Evolutionary conservation across 2,113 vertebrate genomes (phyloP), one percentile per base, ranked within the genome.

Genomic region (Dunckerocampus dactyliophorus): DNA sequence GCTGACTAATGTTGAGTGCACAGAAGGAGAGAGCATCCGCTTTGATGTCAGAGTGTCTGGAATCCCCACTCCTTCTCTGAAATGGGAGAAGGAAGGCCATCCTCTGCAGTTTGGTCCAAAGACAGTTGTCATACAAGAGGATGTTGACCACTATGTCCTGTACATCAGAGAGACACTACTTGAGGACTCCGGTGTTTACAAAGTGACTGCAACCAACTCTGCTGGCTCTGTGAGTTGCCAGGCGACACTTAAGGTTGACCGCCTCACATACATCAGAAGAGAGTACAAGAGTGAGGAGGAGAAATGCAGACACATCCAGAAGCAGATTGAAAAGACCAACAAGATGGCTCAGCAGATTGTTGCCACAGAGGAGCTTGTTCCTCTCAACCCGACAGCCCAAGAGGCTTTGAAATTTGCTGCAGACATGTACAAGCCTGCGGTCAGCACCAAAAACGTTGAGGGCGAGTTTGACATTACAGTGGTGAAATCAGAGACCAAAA

Each of bases 41-140:
- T 98, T 99, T 80, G 95, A 99, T 67, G 92, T 98, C 71, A 92
- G 94, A 71, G 93, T 99, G 60, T 95, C 94, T 71, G 97, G 96
- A 76, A 91, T 92, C 60, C 95, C 96, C 31, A 48, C 69, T 56
- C 90, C 90, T 62, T 88, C 83, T 0, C 55, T 98, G 59, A 93
- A 92, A 81, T 99, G 97, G 97, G 94, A 97, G 83, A 99, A 99
- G 85, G 94, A 99, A 48, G 92, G 94, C 34, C 90, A 92, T 6
- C 88, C 90, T 48, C 83, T 99, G n/a, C 84, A 93, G 73, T 92
- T 94, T 17, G 92, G 93, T 67, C 90, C 90, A 54, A 94, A 96
- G 77, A 90, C 96, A 69, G 91, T 95, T 79, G 90, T 96, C 70
- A 85, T 97, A 82, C 90, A 95, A 45, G 92, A 98, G 89, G 93